phyloP scores from a whole-genome alignment of 2,113 vertebrate species.

The Panthera leo region DNA sequence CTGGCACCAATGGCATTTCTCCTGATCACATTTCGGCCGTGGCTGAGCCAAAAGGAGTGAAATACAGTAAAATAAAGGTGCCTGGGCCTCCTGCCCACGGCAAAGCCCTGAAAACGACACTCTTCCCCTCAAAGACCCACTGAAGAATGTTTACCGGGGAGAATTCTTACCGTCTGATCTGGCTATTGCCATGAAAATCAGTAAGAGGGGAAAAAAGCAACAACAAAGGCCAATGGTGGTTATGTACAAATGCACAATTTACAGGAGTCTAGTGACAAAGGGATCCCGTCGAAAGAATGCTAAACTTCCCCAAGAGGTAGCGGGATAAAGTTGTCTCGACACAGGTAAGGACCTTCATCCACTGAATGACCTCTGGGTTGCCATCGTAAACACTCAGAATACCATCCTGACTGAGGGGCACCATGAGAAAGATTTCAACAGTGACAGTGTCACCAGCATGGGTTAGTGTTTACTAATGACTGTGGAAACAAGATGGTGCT shows the following conservation, averaged over 20 bases:
- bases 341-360: not conserved
- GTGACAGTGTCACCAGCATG: rapidly evolving
- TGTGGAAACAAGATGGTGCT: rapidly evolving
- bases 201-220: too few species aligned
- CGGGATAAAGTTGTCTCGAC: not conserved
- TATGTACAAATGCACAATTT: not conserved
- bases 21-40: not conserved
- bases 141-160: not conserved
- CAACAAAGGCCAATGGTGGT: not conserved
- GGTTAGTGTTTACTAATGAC: not conserved
- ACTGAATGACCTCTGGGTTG: not conserved
- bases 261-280: not conserved
- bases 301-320: not conserved
- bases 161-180: not conserved
- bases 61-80: not conserved
- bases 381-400: not conserved
- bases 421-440: too few species aligned
- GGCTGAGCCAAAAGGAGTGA: not conserved
- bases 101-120: not conserved
- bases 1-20: not conserved
- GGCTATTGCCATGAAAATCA: not conserved
- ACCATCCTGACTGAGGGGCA: not conserved
- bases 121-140: not conserved
- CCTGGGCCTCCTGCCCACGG: not conserved
- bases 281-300: not conserved